These are phyloP conservation scores for Hydropsyche betteni DNA, from an alignment of 2,888 invertebrate species.

Conservation along the genomic window DNA sequence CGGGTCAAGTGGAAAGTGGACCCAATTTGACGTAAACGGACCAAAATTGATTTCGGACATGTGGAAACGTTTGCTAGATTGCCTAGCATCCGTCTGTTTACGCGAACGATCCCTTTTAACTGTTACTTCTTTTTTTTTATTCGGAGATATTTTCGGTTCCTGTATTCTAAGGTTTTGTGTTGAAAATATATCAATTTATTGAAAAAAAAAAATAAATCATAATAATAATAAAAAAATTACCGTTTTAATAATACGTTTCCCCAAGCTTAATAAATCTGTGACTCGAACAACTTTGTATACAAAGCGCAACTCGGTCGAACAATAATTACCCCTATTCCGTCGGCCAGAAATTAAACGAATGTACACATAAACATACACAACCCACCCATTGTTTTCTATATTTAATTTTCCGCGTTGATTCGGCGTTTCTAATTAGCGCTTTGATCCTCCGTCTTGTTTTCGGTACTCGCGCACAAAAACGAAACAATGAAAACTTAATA, in stretches of 20 bases:
- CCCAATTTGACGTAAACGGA: constrained; percentile 30
- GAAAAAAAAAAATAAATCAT: no score
- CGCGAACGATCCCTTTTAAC: neutral
- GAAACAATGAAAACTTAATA: constrained; percentile 37
- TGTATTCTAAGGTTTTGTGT: no score
- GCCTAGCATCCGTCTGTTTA: constrained; percentile 21
- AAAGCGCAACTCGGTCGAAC: no score
- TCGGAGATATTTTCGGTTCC: neutral
- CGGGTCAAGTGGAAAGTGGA: constrained; percentile 29
- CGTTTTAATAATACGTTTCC: no score
- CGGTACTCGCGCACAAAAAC: neutral
- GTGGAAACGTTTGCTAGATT: constrained; percentile 27
- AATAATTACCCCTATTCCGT: no score
- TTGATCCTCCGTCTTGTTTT: neutral
- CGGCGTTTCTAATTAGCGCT: neutral
- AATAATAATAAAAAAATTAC: no score
- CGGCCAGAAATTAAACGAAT: no score
- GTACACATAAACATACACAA: no score
- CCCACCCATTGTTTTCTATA: neutral
- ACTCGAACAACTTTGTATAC: no score
- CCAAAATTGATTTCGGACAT: constrained; percentile 31
- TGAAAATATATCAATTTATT: no score
- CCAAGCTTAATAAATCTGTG: no score
- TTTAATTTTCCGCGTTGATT: neutral
- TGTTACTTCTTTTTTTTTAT: constrained; percentile 17